phyloP scores from a whole-genome alignment of 2,113 vertebrate genomes.

The Chloropsis cyanopogon region DNA sequence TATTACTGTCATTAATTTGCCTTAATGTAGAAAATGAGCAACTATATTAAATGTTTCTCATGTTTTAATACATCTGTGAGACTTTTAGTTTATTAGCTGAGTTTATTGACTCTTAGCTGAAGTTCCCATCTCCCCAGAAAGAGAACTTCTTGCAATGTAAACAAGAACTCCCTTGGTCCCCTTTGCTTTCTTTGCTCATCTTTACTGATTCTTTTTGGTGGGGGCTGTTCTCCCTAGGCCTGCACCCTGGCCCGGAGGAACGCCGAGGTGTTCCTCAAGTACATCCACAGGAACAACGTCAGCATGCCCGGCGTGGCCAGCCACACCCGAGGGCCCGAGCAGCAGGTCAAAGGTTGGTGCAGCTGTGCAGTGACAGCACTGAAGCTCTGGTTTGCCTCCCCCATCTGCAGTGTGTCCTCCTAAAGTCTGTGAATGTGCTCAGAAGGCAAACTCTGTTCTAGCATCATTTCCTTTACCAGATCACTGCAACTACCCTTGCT shows the following conservation, averaged over 20 bases:
- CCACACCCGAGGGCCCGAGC: slow-evolving; percentile 88
- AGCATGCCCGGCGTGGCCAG: slow-evolving; percentile 88
- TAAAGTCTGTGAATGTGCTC: background rate
- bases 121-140: background rate
- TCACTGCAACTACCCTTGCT: background rate
- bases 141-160: background rate
- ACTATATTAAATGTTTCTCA: background rate
- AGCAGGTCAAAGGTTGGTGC: slow-evolving; percentile 94
- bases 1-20: background rate
- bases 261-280: slow-evolving; percentile 97
- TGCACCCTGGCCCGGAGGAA: slow-evolving; percentile 95
- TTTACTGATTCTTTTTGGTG: background rate
- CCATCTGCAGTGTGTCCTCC: background rate
- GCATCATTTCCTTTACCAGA: background rate
- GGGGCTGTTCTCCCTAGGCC: slow-evolving; percentile 74
- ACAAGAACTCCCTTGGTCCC: background rate
- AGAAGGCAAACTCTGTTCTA: background rate
- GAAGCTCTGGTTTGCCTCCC: background rate
- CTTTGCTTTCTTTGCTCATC: background rate
- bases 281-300: slow-evolving; percentile 97
- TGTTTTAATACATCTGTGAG: background rate
- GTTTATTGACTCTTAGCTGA: background rate
- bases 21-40: background rate
- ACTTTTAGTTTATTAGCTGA: background rate
- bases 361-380: background rate